Conservation (phyloP, 1,140 invertebrate species). For the Diabrotica undecimpunctata region DNA sequence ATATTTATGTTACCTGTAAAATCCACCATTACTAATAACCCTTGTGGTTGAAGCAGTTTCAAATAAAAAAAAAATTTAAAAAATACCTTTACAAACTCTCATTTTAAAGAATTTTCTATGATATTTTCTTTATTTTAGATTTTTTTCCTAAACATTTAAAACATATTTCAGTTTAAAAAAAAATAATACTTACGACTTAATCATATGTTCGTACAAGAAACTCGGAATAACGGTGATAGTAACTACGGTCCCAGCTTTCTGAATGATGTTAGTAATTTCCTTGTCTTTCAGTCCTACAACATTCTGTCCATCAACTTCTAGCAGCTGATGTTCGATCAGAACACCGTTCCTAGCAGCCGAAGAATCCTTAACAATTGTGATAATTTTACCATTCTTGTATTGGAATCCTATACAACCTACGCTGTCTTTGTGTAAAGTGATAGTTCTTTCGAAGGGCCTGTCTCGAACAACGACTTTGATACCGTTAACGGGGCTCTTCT, state of each 20-base stretch:
- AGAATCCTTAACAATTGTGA: slow-evolving; percentile 82
- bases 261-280: slow-evolving; percentile 76
- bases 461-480: slow-evolving; percentile 81
- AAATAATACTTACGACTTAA: slow-evolving; percentile 74
- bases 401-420: slow-evolving; percentile 81
- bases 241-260: slow-evolving; percentile 63
- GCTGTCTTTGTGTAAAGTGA: slow-evolving; percentile 89
- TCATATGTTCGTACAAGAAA: slow-evolving; percentile 86
- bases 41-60: no score
- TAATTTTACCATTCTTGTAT: slow-evolving; percentile 86
- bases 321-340: slow-evolving; percentile 82
- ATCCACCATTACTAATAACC: no score
- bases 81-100: no score
- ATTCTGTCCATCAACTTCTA: slow-evolving; percentile 88
- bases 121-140: no score
- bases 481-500: slow-evolving; percentile 67
- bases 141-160: no score
- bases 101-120: no score
- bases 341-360: slow-evolving; percentile 91
- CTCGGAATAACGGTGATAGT: slow-evolving; percentile 85
- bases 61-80: no score
- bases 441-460: slow-evolving; percentile 86
- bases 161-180: background rate
- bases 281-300: slow-evolving; percentile 90
- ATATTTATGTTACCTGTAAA: no score